Evolutionary conservation across 2,888 invertebrate species (phyloP).

Genomic region (Drosophila mimetica): DNA sequence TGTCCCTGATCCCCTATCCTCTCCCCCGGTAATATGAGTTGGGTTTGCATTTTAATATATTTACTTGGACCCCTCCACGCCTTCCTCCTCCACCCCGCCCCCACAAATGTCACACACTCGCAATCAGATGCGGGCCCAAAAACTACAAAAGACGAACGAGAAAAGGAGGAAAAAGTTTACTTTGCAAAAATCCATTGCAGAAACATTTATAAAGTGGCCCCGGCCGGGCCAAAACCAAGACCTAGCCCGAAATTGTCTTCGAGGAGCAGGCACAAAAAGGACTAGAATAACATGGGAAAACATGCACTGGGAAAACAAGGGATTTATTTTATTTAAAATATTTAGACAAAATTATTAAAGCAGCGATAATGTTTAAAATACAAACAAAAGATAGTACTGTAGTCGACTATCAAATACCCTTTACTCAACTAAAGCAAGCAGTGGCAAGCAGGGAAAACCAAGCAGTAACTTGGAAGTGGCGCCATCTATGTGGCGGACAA

Average conservation of each 20-base stretch:
- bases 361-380: too few relatives aligned
- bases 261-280: conserved; percentile 48
- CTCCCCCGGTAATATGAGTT: conserved; percentile 71
- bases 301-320: conserved; percentile 11
- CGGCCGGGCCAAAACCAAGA: conserved; percentile 22
- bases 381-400: too few relatives aligned
- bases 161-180: conserved; percentile 69
- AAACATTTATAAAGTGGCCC: conserved; percentile 80
- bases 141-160: conserved; percentile 65
- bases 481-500: too few relatives aligned
- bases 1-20: too few relatives aligned
- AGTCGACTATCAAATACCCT: too few relatives aligned
- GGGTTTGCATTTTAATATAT: conserved; percentile 81
- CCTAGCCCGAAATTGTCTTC: conserved; percentile 41
- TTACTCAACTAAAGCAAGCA: too few relatives aligned
- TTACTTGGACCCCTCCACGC: conserved; percentile 49
- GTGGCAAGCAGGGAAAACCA: too few relatives aligned
- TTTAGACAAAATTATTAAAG: neutral
- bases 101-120: conserved; percentile 68
- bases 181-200: conserved; percentile 78
- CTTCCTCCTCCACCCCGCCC: conserved; percentile 9
- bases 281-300: conserved; percentile 48
- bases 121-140: conserved; percentile 76
- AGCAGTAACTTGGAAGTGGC: too few relatives aligned
- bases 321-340: neutral